Base-by-base conservation (phyloP, 2,888 invertebrate genomes). In the Hirtodrosophila alboralis region DNA sequence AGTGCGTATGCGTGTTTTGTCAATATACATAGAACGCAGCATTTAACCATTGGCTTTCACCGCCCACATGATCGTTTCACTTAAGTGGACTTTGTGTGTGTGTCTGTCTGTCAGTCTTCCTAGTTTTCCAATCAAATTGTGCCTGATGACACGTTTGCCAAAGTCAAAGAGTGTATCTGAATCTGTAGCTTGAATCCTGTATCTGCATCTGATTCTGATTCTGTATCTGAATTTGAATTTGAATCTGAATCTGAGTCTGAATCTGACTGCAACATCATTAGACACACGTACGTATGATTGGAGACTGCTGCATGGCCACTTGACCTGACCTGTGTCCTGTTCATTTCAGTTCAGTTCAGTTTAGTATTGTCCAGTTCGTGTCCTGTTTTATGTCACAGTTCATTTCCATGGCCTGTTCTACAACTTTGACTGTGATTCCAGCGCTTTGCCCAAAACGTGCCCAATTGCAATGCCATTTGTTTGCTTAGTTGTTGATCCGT, bases 381-480 rank as follows among this genome's bases (percentile, higher is more conserved):
- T 34, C n/a, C 37, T 52, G 34, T 40, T 10, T 28, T 57, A 69
- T 77, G 63, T 65, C 67, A 62, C 76, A 86, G 81, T 86, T 86
- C 86, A 86, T 87, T 84, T 85, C 76, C 81, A 80, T 45, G 51
- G 66, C 37, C 53, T 52, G 51, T 33, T 34, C 40, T 40, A 51
- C 66, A 71, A 79, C 79, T 59, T 66, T 49, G 45, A 36, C 69
- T 67, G 48, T 69, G 74, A 67, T 67, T 73, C 52, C 37, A 23
- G 62, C 63, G 69, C 63, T 74, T 69, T 69, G 68, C 73, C 86
- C 72, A 70, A 85, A 87, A 85, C 87, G 85, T 85, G 85, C 87
- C 81, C 85, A 87, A 85, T 85, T 85, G 87, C 87, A 85, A 68
- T 72, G 87, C 72, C 74, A 86, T 87, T 87, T 85, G 85, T 85